Evolutionary conservation across 2,888 invertebrate species (phyloP), one percentile per base, ranked within the genome.

Genomic region (Zygothrica quintamaculata): DNA sequence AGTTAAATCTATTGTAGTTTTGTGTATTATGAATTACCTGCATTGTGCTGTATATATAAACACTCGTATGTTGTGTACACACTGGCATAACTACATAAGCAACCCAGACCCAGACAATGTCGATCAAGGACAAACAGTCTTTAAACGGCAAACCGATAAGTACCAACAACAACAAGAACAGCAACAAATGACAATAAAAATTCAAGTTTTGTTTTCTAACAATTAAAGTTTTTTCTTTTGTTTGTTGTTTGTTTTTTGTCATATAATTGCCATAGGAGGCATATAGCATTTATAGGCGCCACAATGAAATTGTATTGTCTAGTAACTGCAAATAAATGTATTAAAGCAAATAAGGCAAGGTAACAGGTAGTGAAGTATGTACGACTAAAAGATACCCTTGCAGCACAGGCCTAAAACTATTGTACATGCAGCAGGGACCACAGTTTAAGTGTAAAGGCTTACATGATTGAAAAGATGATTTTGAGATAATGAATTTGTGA

Each of bases 101-200:
- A 34, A 60, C 50, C 55, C 46, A 42, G 68, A 60, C 55, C 61
- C 43, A 36, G 34, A 11, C 50, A 69, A 70, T 58, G 50, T 55
- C 71, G 58, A 42, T 37, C 71, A 64, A 64, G 65, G 65, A 36
- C 65, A 50, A 31, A 1, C 34, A 26, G 9, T 43, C 51, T 44
- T 9, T 22, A 61, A 55, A 43, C 37, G 50, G 47, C 46, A 46
- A 15, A 0, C 3, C 36, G 47, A 36, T 47, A 22, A 25, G 5
- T n/a, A 6, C 18, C 13, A 40, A 25, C 3, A 39, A n/a, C 3
- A 11, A 13, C 12, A 16, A 34, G 8, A 29, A 3, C 29, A 22
- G 3, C 29, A 7, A 48, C 15, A 43, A 25, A 3, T 18, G 11
- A 47, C 26, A 22, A 39, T 18, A 52, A 9, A 9, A 37, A 26